Evolutionary conservation across 2,888 invertebrate genomes (phyloP), one percentile per base, ranked within the genome.

Genomic region (Drosophila cognata): DNA sequence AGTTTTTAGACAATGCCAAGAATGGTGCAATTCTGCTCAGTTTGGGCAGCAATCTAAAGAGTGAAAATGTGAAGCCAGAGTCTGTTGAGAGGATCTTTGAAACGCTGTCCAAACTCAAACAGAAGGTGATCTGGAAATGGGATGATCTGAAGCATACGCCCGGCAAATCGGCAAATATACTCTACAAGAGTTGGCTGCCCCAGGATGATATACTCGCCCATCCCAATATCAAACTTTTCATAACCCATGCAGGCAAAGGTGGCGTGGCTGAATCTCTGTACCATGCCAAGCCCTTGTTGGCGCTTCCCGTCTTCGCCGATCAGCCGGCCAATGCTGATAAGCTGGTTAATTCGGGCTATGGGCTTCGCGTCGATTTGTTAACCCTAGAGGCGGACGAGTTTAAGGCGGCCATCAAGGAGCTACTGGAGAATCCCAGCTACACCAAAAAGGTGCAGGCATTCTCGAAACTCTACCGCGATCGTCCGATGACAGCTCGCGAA

Each of bases 81-180:
- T 94, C 94, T 71, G 92, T 93, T 29, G 88, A 94, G 29, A 94
- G 93, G 1, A 94, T 96, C 38, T 91, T 95, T 13, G 94, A 94
- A 59, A 94, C 94, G 4, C 94, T 96, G 56, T 92, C 94, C 2
- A 94, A 93, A 67, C 81, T 96, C 0, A 95, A 95, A 74, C 95
- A 95, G 73, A 94, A 94, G 4, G 94, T 96, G 0, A 84, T 96
- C 18, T 96, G 96, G 96, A 96, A 96, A 92, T 96, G 95, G 95
- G 96, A 96, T 75, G 88, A 88, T 35, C 94, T 94, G 0, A 94
- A 94, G 21, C 91, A 92, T 5, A 84, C 95, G 0, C 91, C 91
- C 0, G 92, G 92, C 5, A 89, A 92, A 11, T 91, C 94, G 0
- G 50, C 84, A 0, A 94, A 94, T 71, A 93, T 94, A 0, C 88